Evolutionary conservation across 2,113 vertebrate species (phyloP), one percentile per base, ranked within the genome.

Genomic region (Odobenus rosmarus): DNA sequence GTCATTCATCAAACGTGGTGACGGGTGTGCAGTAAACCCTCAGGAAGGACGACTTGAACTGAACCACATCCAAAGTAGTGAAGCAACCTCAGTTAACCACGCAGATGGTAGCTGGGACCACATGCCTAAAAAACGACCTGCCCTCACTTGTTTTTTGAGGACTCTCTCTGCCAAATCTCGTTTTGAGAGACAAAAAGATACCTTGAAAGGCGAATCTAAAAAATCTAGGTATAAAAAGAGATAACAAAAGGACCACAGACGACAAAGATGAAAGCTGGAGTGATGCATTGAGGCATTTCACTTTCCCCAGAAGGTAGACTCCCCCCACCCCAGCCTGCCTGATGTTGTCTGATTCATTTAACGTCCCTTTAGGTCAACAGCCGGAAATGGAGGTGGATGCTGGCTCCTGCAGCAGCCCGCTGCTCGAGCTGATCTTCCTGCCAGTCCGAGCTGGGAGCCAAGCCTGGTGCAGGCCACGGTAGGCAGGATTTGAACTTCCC

Each of bases 381-480:
- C 72, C 69, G 86, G 57, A 67, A 49, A 21, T 33, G 77, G 53
- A 64, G 19, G n/a, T 26, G 19, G 55, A 39, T 9, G 10, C 33
- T 62, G 83, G 31, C 59, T 74, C n/a, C 49, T 0, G 3, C 31
- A 23, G 16, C 31, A 55, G n/a, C 36, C 82, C 92, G 53, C 46
- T 12, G 57, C 42, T 18, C 46, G 69, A 74, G 18, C 33, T 36
- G 33, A 39, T n/a, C 36, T 64, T 80, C 31, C 7, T 76, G 57
- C 80, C 96, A 62, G 21, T 62, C 95, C 42, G 16, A 57, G 67
- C 79, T 89, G 82, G 77, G 93, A 49, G 76, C 95, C 84, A 57
- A 31, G 82, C 31, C 94, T 96, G 80, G 21, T 53, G n/a, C 11
- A 14, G 82, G 49, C 62, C 9, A 5, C 0, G 15, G 33, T 26